Conservation (phyloP, 2,888 invertebrate species). For the Notodonta dromedarius region DNA sequence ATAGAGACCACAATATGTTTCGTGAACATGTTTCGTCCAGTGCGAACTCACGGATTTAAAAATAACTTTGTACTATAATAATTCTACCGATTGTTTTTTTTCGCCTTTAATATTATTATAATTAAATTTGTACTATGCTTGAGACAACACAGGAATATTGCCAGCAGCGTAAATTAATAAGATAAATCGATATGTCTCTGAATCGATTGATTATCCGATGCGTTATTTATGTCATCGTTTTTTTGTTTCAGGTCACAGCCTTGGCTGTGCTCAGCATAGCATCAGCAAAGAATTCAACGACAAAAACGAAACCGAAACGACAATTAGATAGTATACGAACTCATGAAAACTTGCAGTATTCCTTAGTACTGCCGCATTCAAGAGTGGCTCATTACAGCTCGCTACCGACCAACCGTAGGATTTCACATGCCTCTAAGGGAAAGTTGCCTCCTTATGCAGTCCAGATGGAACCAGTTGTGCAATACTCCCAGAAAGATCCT, state of each 20-base stretch:
- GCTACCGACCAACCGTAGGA: conserved; percentile 79
- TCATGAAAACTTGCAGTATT: conserved; percentile 85
- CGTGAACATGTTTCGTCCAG: too few species aligned
- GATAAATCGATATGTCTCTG: neutral
- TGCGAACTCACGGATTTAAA: too few species aligned
- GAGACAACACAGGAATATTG: conserved; percentile 13
- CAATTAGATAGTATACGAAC: conserved; percentile 81
- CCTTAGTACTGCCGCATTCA: conserved; percentile 83
- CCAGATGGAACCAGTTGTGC: conserved; percentile 91
- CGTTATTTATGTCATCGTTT: conserved; percentile 20
- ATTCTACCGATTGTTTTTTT: too few species aligned
- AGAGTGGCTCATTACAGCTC: conserved; percentile 81
- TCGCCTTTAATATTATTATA: too few species aligned
- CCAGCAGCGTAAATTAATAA: conserved; percentile 10
- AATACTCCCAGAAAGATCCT: conserved; percentile 92
- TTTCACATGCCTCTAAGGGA: conserved; percentile 79
- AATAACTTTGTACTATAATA: too few species aligned
- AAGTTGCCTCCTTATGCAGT: conserved; percentile 89
- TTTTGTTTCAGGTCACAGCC: conserved; percentile 83
- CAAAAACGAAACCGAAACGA: conserved; percentile 82
- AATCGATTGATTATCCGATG: conserved; percentile 7
- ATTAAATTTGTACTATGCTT: too few species aligned
- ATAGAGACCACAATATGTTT: too few species aligned
- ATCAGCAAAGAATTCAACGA: conserved; percentile 75
- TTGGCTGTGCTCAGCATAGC: conserved; percentile 81